Evolutionary conservation across 2,797 vertebrate species (phyloP).

Genomic region (Delichon dasypus): DNA sequence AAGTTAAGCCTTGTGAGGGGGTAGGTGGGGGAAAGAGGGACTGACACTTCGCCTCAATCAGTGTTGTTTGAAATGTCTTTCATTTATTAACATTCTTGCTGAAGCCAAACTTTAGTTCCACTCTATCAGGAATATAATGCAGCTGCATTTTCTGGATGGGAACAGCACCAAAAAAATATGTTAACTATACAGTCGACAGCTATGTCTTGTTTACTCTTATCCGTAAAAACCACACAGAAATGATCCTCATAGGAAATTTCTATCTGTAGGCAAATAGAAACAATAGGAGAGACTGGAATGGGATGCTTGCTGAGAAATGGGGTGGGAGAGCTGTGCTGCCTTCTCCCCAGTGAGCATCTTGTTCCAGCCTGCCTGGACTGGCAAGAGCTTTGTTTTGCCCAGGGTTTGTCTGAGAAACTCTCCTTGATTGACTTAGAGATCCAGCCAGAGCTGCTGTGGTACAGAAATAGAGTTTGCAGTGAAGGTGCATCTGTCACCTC

Average conservation of each 20-base stretch:
- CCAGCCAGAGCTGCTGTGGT: background rate
- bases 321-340: background rate
- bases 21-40: too few relatives aligned
- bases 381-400: background rate
- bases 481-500: background rate
- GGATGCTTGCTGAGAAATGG: background rate
- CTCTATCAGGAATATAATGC: conserved; percentile 56
- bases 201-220: conserved; percentile 30
- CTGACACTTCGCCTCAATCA: conserved; percentile 22
- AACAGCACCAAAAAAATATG: conserved; percentile 39
- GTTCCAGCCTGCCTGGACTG: background rate
- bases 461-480: background rate
- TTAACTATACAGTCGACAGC: conserved; percentile 6
- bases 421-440: background rate
- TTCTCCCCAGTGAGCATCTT: background rate
- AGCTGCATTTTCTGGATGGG: conserved; percentile 62
- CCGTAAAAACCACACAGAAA: background rate
- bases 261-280: background rate
- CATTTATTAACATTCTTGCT: conserved; percentile 51
- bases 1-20: background rate
- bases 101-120: conserved; percentile 30
- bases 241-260: background rate
- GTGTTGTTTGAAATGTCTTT: conserved; percentile 46
- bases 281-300: background rate
- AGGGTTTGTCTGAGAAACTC: background rate